A percentile compares a stretch with the other conserved stretches of the same genome.
Evolutionary conservation across 2,797 vertebrate genomes (phyloP).

Genomic region (Sus cebifrons): DNA sequence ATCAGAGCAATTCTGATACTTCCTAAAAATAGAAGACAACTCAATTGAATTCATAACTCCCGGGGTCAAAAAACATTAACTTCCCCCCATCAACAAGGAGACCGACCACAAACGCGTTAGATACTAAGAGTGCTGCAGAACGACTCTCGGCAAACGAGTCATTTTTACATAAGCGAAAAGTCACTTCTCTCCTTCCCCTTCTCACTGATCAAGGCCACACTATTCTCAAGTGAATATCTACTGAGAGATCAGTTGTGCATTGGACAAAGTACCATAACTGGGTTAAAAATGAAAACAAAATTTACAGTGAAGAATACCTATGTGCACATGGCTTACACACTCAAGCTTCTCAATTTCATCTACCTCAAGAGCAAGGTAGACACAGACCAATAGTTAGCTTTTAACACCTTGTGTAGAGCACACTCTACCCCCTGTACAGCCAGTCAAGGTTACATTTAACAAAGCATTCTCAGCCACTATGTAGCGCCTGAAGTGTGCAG

Average conservation of each 20-base stretch:
- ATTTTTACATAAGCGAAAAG: conserved; percentile 83
- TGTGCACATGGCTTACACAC: conserved; percentile 86
- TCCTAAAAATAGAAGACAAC: conserved; percentile 84
- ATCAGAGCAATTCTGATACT: conserved; percentile 85
- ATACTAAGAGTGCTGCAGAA: conserved; percentile 74
- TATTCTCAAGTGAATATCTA: conserved; percentile 88
- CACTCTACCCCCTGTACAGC: conserved; percentile 74
- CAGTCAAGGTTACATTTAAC: conserved; percentile 78
- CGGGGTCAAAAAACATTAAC: conserved; percentile 79
- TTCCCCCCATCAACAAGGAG: conserved; percentile 81
- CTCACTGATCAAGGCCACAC: conserved; percentile 88
- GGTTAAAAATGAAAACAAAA: conserved; percentile 86
- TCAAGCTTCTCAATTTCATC: conserved; percentile 79
- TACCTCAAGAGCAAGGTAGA: conserved; percentile 79
- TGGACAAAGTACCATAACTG: conserved; percentile 85
- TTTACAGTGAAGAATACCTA: conserved; percentile 86
- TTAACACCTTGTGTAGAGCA: conserved; percentile 68
- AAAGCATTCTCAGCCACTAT: conserved; percentile 74
- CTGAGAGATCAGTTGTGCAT: conserved; percentile 87
- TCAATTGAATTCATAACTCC: conserved; percentile 76
- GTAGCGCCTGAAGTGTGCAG: conserved; percentile 83
- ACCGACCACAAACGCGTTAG: conserved; percentile 62
- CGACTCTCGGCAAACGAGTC: conserved; percentile 82
- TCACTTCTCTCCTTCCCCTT: conserved; percentile 81
- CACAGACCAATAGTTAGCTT: conserved; percentile 72